phyloP scores from a whole-genome alignment of 2,113 vertebrate genomes.

The Agapornis roseicollis region DNA sequence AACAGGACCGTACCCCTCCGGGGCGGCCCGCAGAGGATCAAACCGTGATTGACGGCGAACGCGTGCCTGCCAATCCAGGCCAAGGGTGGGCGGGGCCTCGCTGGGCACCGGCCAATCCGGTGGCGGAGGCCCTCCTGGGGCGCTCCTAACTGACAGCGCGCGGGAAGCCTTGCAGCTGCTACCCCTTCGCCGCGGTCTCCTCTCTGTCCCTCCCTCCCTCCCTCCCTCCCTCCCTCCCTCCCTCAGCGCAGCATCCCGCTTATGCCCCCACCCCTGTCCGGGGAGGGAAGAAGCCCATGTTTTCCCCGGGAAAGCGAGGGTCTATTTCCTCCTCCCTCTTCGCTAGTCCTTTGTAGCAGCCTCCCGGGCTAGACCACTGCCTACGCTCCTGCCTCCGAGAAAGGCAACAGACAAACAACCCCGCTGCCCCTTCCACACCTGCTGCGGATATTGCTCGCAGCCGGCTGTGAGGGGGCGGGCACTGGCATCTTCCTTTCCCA shows the following conservation, averaged over 20 bases:
- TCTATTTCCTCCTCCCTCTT: not conserved
- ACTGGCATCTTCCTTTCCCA: not conserved
- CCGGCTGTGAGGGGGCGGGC: not conserved
- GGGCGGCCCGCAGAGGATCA: not conserved
- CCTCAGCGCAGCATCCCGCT: not conserved
- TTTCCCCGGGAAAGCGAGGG: no score
- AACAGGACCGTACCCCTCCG: not conserved
- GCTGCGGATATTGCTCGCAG: not conserved
- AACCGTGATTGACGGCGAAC: not conserved
- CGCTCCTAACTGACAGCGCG: constrained; percentile 33
- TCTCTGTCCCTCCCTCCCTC: no score
- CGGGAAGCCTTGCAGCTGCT: not conserved
- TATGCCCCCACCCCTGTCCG: not conserved
- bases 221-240: no score
- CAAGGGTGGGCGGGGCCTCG: not conserved
- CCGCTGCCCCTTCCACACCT: not conserved
- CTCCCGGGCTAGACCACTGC: not conserved
- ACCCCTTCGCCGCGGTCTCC: not conserved
- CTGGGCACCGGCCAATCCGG: not conserved
- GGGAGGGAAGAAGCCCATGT: not conserved
- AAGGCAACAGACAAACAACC: not conserved
- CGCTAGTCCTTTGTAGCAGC: not conserved
- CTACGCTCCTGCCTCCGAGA: not conserved
- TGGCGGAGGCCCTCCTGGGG: not conserved
- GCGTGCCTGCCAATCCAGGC: not conserved